A percentile compares a stretch with the other conserved stretches of the same genome.
Evolutionary conservation across 2,888 invertebrate species (phyloP).

Genomic region (Rhagium mordax): DNA sequence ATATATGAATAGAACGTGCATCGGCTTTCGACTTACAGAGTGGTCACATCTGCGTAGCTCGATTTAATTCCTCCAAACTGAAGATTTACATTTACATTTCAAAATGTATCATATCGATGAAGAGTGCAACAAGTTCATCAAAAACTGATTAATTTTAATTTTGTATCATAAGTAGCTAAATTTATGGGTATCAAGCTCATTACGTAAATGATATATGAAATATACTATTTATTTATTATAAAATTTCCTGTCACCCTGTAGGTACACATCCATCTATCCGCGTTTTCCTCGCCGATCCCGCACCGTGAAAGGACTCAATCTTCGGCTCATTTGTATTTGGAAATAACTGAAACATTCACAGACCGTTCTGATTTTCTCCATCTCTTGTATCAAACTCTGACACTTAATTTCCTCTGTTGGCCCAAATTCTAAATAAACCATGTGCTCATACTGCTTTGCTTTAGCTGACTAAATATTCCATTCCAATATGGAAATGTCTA

Average conservation of each 20-base stretch:
- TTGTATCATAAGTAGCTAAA: too few relatives aligned
- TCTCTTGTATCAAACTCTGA: slow-evolving; percentile 63
- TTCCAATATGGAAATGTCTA: slow-evolving; percentile 32
- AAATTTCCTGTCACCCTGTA: slow-evolving; percentile 6
- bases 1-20: slow-evolving; percentile 44
- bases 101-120: neutral
- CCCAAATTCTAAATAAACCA: slow-evolving; percentile 63
- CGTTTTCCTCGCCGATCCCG: slow-evolving; percentile 35
- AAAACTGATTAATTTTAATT: too few relatives aligned
- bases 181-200: too few relatives aligned
- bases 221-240: too few relatives aligned
- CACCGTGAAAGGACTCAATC: slow-evolving; percentile 54
- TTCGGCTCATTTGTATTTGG: slow-evolving; percentile 57
- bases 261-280: slow-evolving; percentile 33
- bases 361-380: slow-evolving; percentile 56
- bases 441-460: slow-evolving; percentile 47
- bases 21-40: slow-evolving; percentile 28
- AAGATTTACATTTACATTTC: neutral
- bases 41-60: too few relatives aligned
- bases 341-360: slow-evolving; percentile 56
- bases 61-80: too few relatives aligned
- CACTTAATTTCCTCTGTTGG: slow-evolving; percentile 63
- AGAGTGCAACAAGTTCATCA: too few relatives aligned
- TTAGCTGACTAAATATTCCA: slow-evolving; percentile 35
- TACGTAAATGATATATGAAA: too few relatives aligned